These are phyloP conservation scores for Gobio occitaniae DNA, from an alignment of 2,797 vertebrate species.

Conservation along the genomic window DNA sequence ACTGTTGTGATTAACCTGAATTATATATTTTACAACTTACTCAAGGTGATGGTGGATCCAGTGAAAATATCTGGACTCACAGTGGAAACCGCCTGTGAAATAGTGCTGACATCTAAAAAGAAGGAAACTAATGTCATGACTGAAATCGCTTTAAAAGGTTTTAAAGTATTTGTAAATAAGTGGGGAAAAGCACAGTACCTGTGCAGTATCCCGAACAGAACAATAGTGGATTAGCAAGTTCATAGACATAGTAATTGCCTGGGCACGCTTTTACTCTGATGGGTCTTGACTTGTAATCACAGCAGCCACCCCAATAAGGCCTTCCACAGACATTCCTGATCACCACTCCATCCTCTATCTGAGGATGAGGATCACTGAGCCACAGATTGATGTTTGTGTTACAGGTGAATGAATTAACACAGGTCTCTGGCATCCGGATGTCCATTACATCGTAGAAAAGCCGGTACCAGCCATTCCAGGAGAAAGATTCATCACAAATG, in stretches of 20 bases:
- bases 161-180: too few relatives aligned
- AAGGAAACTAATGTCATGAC: too few relatives aligned
- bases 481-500: not conserved
- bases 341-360: not conserved
- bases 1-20: too few relatives aligned
- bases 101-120: too few relatives aligned
- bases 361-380: conserved; percentile 19
- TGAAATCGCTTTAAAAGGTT: too few relatives aligned
- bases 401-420: rapidly evolving
- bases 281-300: rapidly evolving
- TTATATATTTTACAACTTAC: too few relatives aligned
- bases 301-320: rapidly evolving
- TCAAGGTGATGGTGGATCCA: too few relatives aligned
- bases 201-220: not conserved
- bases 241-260: conserved; percentile 21
- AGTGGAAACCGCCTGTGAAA: too few relatives aligned
- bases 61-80: too few relatives aligned
- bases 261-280: conserved; percentile 21
- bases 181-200: not conserved
- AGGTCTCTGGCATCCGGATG: conserved; percentile 27
- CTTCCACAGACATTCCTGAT: not conserved
- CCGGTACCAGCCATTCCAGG: conserved; percentile 43
- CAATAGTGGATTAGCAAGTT: not conserved
- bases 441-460: conserved; percentile 16
- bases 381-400: too few relatives aligned